Conservation (phyloP, 2,113 vertebrate genomes). For the Gymnarchus niloticus region DNA sequence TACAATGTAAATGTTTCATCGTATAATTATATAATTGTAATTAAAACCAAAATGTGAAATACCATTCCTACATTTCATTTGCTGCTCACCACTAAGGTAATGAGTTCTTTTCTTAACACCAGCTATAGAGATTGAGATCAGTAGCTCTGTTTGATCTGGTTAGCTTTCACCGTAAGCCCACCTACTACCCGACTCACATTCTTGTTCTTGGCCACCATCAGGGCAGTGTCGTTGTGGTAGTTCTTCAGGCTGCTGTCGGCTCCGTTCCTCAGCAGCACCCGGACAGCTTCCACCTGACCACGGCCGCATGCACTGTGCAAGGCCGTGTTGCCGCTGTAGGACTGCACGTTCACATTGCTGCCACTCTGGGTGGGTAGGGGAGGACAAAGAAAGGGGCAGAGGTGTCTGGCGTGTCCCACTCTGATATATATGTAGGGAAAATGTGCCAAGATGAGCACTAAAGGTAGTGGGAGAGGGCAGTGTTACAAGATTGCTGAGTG, state of each 20-base stretch:
- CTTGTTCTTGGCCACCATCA: slow-evolving; percentile 81
- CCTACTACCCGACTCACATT: slow-evolving; percentile 53
- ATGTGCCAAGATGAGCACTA: background rate
- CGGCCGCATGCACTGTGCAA: slow-evolving; percentile 78
- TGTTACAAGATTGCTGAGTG: background rate
- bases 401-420: background rate
- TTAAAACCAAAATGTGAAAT: background rate
- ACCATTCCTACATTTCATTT: background rate
- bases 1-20: no score
- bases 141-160: background rate
- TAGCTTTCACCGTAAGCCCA: background rate
- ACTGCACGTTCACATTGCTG: slow-evolving; percentile 79
- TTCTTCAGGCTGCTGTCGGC: slow-evolving; percentile 83
- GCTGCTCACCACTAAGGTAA: background rate
- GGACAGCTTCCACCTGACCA: slow-evolving; percentile 70
- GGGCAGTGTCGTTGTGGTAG: slow-evolving; percentile 82
- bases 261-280: slow-evolving; percentile 72
- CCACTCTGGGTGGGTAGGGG: slow-evolving; percentile 54
- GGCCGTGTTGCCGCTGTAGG: slow-evolving; percentile 80
- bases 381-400: background rate
- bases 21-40: background rate
- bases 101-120: background rate
- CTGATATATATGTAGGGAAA: background rate
- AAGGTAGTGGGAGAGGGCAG: background rate
- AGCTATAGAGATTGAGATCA: background rate